Evolutionary conservation across 2,797 vertebrate genomes (phyloP).

Genomic region (Hypotaenidia philippensis): DNA sequence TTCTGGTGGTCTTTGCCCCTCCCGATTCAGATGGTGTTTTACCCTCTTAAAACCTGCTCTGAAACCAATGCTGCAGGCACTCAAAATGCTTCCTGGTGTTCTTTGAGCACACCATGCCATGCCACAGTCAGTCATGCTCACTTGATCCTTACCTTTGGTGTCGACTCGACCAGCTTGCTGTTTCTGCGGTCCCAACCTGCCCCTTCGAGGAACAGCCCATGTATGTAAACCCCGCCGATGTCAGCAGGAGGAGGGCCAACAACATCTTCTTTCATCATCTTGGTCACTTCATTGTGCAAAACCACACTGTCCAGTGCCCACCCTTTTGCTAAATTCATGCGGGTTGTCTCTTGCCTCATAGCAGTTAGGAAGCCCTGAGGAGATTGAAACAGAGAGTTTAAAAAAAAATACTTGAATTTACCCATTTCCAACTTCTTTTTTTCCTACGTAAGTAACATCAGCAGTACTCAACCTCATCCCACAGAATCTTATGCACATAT

Average conservation of each 20-base stretch:
- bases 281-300: conserved; percentile 87
- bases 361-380: conserved; percentile 87
- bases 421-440: background rate
- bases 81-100: background rate
- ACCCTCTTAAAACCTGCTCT: background rate
- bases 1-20: background rate
- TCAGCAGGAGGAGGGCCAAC: conserved; percentile 82
- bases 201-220: conserved; percentile 86
- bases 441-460: background rate
- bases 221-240: conserved; percentile 86
- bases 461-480: background rate
- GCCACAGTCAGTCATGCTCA: background rate
- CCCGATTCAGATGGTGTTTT: background rate
- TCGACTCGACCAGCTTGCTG: conserved; percentile 79
- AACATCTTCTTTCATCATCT: conserved; percentile 88
- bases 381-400: background rate
- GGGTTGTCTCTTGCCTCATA: conserved; percentile 88
- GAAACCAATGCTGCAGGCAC: background rate
- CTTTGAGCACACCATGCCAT: background rate
- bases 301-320: conserved; percentile 88
- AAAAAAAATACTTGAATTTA: background rate
- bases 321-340: conserved; percentile 82
- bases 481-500: background rate
- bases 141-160: conserved; percentile 79
- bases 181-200: conserved; percentile 87